Conservation (phyloP, 92 coral and sea anemone species). For the Epizoanthus rinbou region DNA sequence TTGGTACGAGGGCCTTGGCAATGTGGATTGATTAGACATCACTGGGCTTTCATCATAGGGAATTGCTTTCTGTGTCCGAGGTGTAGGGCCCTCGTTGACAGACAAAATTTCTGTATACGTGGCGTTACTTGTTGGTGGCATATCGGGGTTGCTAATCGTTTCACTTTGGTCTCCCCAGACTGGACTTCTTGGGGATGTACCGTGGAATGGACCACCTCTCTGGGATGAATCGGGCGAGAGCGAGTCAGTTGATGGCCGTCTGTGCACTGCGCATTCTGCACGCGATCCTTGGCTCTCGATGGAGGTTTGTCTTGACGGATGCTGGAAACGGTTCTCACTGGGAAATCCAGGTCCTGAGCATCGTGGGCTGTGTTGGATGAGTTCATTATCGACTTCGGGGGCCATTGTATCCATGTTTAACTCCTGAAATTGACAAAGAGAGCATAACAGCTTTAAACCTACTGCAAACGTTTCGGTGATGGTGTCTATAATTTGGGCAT, state of each 20-base stretch:
- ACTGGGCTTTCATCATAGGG: background rate
- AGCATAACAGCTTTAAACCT: no score
- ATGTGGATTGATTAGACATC: background rate
- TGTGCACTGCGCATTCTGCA: background rate
- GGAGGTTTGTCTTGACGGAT: conserved; percentile 7
- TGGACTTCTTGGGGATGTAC: background rate
- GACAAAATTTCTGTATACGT: no score
- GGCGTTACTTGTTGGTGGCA: no score
- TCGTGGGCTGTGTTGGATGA: conserved; percentile 19
- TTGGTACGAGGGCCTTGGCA: background rate
- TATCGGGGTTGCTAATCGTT: background rate
- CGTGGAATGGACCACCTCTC: background rate
- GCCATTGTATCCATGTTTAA: background rate
- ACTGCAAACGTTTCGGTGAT: background rate
- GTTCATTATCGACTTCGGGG: background rate
- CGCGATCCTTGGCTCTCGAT: conserved; percentile 2
- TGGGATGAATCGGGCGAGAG: conserved; percentile 4
- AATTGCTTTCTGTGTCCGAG: background rate
- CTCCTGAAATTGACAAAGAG: conserved; percentile 9
- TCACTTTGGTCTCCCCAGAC: background rate
- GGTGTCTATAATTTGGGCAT: no score
- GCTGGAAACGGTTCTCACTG: background rate
- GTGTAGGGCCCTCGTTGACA: background rate
- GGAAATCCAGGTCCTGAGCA: conserved; percentile 18
- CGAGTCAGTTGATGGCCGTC: conserved; percentile 8